Percentiles rank a stretch among this genome's conserved stretches.
These are phyloP conservation scores for Macrocentrus cingulum DNA, from an alignment of 1,140 invertebrate species.

Conservation along the genomic window DNA sequence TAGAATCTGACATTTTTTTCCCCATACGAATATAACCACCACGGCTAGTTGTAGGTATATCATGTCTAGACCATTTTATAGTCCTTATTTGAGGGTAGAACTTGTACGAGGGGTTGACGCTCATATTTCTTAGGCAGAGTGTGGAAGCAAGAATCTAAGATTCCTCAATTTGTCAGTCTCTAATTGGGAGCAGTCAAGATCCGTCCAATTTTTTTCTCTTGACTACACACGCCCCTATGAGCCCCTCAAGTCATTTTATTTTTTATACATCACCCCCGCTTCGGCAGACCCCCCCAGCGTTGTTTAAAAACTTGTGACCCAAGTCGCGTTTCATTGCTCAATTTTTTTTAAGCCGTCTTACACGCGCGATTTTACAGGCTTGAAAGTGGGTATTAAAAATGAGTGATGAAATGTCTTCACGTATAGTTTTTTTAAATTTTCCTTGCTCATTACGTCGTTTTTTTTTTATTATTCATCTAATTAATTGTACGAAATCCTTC, in stretches of 20 bases:
- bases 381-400: no score
- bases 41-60: no score
- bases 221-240: not conserved
- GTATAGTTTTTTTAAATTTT: no score
- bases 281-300: not conserved
- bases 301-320: not conserved
- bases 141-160: conserved; percentile 1
- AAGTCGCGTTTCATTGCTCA: not conserved
- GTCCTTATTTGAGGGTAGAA: not conserved
- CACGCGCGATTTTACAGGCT: no score
- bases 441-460: no score
- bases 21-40: no score
- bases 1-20: no score
- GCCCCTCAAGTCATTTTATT: not conserved
- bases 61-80: no score
- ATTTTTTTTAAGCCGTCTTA: no score
- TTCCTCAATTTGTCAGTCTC: conserved; percentile 16
- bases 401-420: no score
- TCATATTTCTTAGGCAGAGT: conserved; percentile 3
- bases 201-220: not conserved
- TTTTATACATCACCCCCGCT: not conserved
- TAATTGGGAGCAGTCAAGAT: conserved; percentile 12
- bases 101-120: not conserved
- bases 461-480: no score
- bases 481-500: no score